Conservation (phyloP, 2,888 invertebrate species). For the Volucella zonaria region DNA sequence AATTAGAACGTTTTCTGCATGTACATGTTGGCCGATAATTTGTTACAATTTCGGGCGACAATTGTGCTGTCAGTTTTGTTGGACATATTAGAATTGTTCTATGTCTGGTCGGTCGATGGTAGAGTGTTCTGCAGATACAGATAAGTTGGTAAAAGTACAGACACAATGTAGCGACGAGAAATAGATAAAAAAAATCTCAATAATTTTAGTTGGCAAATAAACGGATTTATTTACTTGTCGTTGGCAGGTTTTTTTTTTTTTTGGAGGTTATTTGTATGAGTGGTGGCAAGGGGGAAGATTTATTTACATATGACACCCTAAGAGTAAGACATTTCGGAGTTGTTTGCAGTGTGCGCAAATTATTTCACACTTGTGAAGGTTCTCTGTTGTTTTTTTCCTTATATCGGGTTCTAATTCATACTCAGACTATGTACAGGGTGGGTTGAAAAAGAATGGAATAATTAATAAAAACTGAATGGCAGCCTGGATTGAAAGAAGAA, state of each 20-base stretch:
- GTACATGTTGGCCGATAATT: slow-evolving; percentile 71
- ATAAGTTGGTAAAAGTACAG: slow-evolving; percentile 1
- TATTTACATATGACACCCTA: slow-evolving; percentile 41
- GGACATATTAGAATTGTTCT: slow-evolving; percentile 68
- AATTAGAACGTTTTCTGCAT: slow-evolving; percentile 64
- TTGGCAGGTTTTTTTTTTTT: slow-evolving; percentile 7
- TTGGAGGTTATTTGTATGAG: background rate
- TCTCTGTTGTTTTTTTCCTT: background rate
- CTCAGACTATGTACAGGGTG: slow-evolving; percentile 18
- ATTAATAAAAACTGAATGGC: too few relatives aligned
- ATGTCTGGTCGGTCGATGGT: slow-evolving; percentile 1
- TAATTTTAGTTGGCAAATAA: slow-evolving; percentile 50
- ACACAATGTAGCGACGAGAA: background rate
- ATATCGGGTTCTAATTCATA: background rate
- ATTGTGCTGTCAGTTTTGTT: slow-evolving; percentile 64
- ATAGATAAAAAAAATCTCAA: slow-evolving; percentile 22
- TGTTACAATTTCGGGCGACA: slow-evolving; percentile 72
- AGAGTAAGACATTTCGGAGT: slow-evolving; percentile 16
- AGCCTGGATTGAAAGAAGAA: too few relatives aligned
- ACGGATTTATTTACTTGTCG: slow-evolving; percentile 54
- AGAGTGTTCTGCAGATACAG: slow-evolving; percentile 48
- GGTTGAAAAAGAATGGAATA: background rate
- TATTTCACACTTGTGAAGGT: slow-evolving; percentile 30
- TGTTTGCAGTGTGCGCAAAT: slow-evolving; percentile 3
- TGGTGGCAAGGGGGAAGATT: background rate